Conservation (phyloP, 2,113 vertebrate genomes). For the Propithecus coquereli region DNA sequence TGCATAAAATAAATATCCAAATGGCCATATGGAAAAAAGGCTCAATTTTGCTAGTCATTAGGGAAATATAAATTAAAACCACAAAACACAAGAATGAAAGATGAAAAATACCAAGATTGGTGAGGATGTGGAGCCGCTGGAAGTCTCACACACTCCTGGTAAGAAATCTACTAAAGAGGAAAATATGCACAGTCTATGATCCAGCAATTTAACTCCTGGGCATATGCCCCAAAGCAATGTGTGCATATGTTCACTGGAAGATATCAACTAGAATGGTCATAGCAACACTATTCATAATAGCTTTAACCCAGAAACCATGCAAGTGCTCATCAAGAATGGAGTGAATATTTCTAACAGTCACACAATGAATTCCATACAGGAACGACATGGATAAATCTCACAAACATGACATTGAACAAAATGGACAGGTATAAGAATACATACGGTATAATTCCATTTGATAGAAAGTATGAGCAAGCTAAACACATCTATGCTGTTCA, state of each 20-base stretch:
- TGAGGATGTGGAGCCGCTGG: not conserved
- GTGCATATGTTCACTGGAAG: not conserved
- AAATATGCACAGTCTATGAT: fast-evolving
- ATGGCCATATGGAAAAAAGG: not conserved
- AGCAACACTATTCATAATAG: not conserved
- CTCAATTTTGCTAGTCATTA: not conserved
- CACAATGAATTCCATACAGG: not conserved
- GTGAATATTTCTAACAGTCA: not conserved
- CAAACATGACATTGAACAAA: not conserved
- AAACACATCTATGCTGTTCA: not conserved
- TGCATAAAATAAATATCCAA: not conserved
- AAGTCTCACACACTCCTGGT: fast-evolving
- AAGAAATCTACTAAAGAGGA: not conserved
- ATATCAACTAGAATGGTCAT: not conserved
- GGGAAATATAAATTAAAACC: not conserved
- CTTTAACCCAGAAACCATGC: not conserved
- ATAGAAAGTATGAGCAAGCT: not conserved
- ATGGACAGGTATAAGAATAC: not conserved
- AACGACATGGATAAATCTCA: not conserved
- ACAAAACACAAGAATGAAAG: not conserved
- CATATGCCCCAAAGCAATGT: not conserved
- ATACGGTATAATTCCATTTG: fast-evolving
- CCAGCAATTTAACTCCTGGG: not conserved
- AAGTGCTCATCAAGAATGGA: not conserved
- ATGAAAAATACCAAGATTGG: not conserved